Evolutionary conservation across 2,113 vertebrate species (phyloP), one percentile per base, ranked within the genome.

Genomic region (Antigone vipio): DNA sequence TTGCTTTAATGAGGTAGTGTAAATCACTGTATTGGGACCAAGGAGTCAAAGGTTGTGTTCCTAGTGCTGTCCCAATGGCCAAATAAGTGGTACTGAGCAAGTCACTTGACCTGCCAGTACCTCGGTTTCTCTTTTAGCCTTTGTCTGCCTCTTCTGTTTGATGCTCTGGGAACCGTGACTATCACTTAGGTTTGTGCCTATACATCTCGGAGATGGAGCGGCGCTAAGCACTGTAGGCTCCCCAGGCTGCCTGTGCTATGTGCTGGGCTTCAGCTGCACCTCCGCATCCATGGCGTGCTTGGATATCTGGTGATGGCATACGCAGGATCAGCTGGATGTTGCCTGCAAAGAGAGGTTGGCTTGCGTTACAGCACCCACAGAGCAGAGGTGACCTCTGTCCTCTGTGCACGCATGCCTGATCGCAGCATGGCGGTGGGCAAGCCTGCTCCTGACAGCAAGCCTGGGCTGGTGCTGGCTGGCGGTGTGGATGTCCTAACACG

Each of bases 371-470:
- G 47, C 83, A 52, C 21, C 47, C 60, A 4, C 52, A 9, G n/a
- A 75, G 89, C 64, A 40, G 69, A 78, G 30, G 64, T 94, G 94
- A 85, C 85, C 56, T 85, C 52, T 53, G 52, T 53, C 9, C 27
- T 45, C 26, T 10, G 19, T 45, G 75, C 58, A 53, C 6, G 2
- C 84, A 7, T 7, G 3, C 60, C 60, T 40, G 47, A 63, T 75
- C 35, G 1, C 47, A 63, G 38, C 3, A 0, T 32, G 29, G 15
- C 32, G 35, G 59, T 74, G 60, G 76, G 55, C 72, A 83, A 34
- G 91, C 40, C 94, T 90, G 38, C 0, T 93, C 91, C 86, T 60
- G 84, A 72, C 44, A 29, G 49, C 83, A 93, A 89, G 91, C 69
- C 76, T 59, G 76, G 84, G 69, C 95, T 63, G 5, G 26, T 47